Evolutionary conservation across 2,888 invertebrate species (phyloP), one percentile per base, ranked within the genome.

Genomic region (Thelaira solivaga): DNA sequence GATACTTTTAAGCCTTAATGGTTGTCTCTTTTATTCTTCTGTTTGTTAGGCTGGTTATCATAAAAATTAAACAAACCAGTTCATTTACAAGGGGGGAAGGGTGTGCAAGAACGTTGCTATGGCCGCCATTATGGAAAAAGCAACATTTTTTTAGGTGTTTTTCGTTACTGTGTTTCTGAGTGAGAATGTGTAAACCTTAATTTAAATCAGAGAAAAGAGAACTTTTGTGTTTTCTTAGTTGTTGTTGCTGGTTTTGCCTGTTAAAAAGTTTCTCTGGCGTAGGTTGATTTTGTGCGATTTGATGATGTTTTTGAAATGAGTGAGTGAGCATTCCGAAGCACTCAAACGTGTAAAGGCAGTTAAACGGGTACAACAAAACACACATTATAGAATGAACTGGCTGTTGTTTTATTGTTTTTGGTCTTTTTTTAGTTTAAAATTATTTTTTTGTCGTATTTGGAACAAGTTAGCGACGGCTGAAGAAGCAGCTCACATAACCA

Each of bases 301-400:
- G 29, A 24, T 39, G 45, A 34, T 61, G 41, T 73, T 67, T 36
- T 24, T 13, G 45, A 59, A 83, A 83, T 84, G 86, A 80, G 85
- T 82, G 83, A 78, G 67, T 80, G 80, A 81, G 76, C 80, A 68
- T 72, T 80, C 31, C 39, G 57, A 82, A 69, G 51, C 84, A 85
- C 86, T 86, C 86, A 83, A 61, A 36, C 57, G 43, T 49, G 41
- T 43, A 39, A 69, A 71, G 31, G 69, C 61, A 36, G 39, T 71
- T 61, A 51, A 69, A 53, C 29, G 49, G 69, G 76, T 81, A 80
- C 67, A 80, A 80, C 78, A 64, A 68, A n/a, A n/a, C n/a, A 49
- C 45, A 57, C 55, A 75, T 43, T n/a, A n/a, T n/a, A n/a, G 43
- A 57, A 72, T 71, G 80, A 77, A 78, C 49, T n/a, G n/a, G n/a